Evolutionary conservation across 2,888 invertebrate genomes (phyloP).

Genomic region (Diarsia mendica): DNA sequence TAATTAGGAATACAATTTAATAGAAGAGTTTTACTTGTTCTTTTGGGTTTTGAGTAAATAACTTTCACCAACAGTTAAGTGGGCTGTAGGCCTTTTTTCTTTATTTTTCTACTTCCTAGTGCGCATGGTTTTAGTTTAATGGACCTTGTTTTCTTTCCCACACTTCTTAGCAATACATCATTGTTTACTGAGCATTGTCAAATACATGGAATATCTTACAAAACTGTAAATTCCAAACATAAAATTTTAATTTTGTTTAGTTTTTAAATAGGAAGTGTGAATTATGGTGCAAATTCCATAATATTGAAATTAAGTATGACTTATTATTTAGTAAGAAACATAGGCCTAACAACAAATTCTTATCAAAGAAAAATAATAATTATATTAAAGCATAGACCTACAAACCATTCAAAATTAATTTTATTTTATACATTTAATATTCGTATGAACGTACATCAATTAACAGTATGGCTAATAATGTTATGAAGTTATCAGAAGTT

Average conservation of each 20-base stretch:
- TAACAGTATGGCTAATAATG: conserved; percentile 37
- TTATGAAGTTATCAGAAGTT: conserved; percentile 51
- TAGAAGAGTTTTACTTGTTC: conserved; percentile 28
- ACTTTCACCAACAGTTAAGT: conserved; percentile 51
- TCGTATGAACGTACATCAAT: conserved; percentile 22
- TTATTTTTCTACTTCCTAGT: conserved; percentile 37
- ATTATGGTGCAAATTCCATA: neutral
- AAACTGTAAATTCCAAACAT: conserved; percentile 30
- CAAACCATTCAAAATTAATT: neutral
- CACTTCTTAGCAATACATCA: conserved; percentile 39
- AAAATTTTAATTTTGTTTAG: neutral
- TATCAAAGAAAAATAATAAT: conserved; percentile 17
- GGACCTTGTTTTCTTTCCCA: conserved; percentile 48
- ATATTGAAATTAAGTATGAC: neutral
- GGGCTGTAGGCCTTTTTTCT: conserved; percentile 27
- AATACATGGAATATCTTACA: conserved; percentile 43
- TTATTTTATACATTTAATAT: conserved; percentile 1
- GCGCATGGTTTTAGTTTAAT: conserved; percentile 28
- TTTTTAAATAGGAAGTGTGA: neutral
- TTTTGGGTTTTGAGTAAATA: conserved; percentile 48
- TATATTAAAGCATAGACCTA: neutral
- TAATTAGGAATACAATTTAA: conserved; percentile 46
- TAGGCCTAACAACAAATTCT: conserved; percentile 3
- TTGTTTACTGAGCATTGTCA: conserved; percentile 46
- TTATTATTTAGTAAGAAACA: neutral